A percentile compares a stretch with the other conserved stretches of the same genome.
These are phyloP conservation scores for Perizoma flavofasciatum DNA, from an alignment of 2,888 invertebrate genomes.

Conservation along the genomic window DNA sequence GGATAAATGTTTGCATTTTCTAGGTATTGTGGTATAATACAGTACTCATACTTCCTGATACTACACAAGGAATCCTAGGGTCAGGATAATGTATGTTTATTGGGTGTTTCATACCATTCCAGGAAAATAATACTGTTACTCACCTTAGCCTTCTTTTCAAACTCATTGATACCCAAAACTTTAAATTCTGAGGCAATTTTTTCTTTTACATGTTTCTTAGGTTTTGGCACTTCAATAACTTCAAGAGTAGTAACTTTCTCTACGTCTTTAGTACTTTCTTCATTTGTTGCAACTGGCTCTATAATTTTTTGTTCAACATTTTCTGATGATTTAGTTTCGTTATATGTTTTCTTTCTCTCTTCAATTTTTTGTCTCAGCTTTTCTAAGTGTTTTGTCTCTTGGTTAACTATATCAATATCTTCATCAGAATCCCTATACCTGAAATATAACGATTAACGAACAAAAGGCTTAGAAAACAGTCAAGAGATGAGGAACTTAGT, in stretches of 20 bases:
- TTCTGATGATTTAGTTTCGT: constrained; percentile 48
- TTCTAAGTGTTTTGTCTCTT: constrained; percentile 83
- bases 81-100: too few relatives aligned
- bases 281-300: constrained; percentile 22
- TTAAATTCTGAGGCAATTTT: constrained; percentile 79
- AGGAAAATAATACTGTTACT: constrained; percentile 1
- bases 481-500: too few relatives aligned
- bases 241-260: constrained; percentile 37
- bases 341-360: constrained; percentile 71
- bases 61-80: too few relatives aligned
- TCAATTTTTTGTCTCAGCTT: constrained; percentile 85
- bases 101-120: too few relatives aligned
- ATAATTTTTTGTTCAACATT: constrained; percentile 43
- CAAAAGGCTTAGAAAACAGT: too few relatives aligned
- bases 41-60: too few relatives aligned
- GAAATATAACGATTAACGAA: constrained; percentile 3
- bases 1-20: too few relatives aligned
- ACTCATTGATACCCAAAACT: constrained; percentile 86
- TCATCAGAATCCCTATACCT: constrained; percentile 78
- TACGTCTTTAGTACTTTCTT: constrained; percentile 43
- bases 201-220: constrained; percentile 26
- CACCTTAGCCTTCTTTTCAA: constrained; percentile 83
- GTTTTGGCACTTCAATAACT: constrained; percentile 32
- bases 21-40: too few relatives aligned
- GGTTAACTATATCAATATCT: constrained; percentile 59